Conservation (phyloP, 2,797 vertebrate genomes). For the Halcyon badia region DNA sequence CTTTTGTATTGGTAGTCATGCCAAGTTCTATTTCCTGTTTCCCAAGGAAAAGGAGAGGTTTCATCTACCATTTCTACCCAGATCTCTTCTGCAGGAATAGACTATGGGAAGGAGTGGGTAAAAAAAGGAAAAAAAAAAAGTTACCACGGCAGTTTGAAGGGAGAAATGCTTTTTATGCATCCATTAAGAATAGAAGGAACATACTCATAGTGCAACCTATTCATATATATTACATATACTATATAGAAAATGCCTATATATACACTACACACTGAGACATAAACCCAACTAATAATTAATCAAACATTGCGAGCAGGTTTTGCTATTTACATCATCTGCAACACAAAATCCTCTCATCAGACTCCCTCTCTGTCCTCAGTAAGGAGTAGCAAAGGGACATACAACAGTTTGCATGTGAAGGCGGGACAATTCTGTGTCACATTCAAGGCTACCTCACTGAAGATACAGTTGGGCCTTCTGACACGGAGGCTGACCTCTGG, state of each 20-base stretch:
- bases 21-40: conserved; percentile 2
- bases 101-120: fast-evolving
- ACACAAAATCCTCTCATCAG: neutral
- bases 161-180: neutral
- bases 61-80: neutral
- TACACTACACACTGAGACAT: neutral
- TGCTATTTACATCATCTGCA: neutral
- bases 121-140: neutral
- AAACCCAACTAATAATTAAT: neutral
- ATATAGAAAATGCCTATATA: neutral
- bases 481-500: neutral
- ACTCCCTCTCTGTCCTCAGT: neutral
- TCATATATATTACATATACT: neutral
- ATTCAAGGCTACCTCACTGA: fast-evolving
- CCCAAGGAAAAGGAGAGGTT: neutral
- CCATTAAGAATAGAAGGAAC: neutral
- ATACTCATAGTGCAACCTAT: neutral
- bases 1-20: neutral
- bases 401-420: fast-evolving
- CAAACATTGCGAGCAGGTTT: neutral
- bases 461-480: neutral
- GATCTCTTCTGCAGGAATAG: neutral
- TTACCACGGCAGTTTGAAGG: neutral
- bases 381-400: neutral
- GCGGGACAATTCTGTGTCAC: neutral